These are phyloP conservation scores for Oreocharis arfaki DNA, from an alignment of 2,113 vertebrate genomes.

Conservation along the genomic window DNA sequence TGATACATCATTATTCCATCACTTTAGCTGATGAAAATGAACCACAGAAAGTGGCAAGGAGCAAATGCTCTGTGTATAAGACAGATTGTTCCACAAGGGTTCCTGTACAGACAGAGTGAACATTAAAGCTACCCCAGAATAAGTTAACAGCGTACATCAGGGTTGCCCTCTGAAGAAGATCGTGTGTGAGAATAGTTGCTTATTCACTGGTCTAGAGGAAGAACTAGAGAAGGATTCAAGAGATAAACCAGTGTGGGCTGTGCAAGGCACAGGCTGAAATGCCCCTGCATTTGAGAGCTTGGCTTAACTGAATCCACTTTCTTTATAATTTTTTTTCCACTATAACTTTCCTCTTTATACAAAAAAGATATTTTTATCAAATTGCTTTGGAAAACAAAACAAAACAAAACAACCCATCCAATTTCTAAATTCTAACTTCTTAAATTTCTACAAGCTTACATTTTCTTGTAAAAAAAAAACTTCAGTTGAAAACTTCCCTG, in stretches of 20 bases:
- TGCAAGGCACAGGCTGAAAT: neutral
- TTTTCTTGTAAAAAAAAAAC: neutral
- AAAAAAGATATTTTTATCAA: neutral
- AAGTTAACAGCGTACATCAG: neutral
- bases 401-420: rapidly evolving
- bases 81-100: neutral
- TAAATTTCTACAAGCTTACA: neutral
- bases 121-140: neutral
- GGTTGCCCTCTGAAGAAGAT: neutral
- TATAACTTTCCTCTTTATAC: neutral
- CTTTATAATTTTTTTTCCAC: neutral
- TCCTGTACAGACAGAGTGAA: neutral
- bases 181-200: neutral
- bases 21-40: neutral
- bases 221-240: neutral
- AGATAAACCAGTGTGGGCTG: neutral
- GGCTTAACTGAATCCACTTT: neutral
- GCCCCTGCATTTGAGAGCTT: neutral
- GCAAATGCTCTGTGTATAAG: neutral
- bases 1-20: conserved; percentile 12
- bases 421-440: neutral
- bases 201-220: neutral
- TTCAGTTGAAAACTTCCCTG: neutral
- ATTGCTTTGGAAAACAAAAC: neutral
- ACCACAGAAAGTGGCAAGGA: neutral